Evolutionary conservation across 1,140 invertebrate species (phyloP).

Genomic region (Microplitis demolitor): DNA sequence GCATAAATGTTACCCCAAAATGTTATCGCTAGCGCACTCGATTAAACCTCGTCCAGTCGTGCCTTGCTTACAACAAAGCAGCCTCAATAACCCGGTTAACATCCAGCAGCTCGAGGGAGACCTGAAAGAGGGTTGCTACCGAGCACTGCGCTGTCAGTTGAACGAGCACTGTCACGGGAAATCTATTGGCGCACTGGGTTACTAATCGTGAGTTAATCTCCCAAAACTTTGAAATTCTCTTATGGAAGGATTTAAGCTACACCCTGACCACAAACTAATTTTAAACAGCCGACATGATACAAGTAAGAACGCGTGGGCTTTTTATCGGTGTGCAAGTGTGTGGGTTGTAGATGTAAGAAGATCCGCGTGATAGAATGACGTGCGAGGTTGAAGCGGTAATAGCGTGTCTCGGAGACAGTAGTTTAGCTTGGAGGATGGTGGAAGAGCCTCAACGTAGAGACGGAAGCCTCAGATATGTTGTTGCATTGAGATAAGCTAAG

Average conservation of each 20-base stretch:
- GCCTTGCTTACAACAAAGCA: constrained; percentile 28
- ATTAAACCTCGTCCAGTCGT: constrained; percentile 38
- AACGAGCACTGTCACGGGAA: background rate
- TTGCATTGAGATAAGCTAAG: constrained; percentile 60
- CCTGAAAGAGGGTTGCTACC: background rate
- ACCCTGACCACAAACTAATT: no score
- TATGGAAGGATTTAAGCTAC: no score
- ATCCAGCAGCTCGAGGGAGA: constrained; percentile 8
- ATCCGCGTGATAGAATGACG: constrained; percentile 5
- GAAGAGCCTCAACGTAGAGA: constrained; percentile 32
- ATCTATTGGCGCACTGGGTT: constrained; percentile 29
- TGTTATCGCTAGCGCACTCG: constrained; percentile 40
- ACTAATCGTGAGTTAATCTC: no score
- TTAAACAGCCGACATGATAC: no score
- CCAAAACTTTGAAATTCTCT: no score
- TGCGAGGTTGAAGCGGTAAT: constrained; percentile 13
- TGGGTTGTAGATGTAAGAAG: background rate
- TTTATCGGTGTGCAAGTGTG: background rate
- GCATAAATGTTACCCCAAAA: constrained; percentile 29
- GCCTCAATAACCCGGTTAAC: constrained; percentile 30
- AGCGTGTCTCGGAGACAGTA: constrained; percentile 10
- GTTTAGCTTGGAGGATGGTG: background rate
- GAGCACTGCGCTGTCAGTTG: background rate
- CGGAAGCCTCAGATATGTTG: constrained; percentile 58
- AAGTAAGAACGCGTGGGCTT: background rate